Base-by-base conservation (phyloP, 1,140 invertebrate genomes). In the Calliphora vicina region DNA sequence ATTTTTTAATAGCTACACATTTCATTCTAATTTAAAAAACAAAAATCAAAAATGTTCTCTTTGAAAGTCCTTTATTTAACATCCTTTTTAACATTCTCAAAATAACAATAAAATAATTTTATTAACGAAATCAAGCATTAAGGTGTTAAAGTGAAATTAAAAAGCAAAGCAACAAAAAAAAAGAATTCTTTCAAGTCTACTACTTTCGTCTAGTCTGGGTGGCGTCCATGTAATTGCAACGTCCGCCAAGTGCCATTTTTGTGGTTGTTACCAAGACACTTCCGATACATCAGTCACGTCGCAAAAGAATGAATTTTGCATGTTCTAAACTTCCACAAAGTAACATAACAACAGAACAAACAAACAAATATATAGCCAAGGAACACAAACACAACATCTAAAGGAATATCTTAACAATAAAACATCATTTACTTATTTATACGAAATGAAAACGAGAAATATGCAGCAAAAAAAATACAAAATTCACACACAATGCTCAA, bases 181-280 rank as follows among this genome's bases (percentile, higher is more conserved):
- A 80, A n/a, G n/a, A 83, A 83, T 83, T 83, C 78, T 80, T 80
- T 83, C 17, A 74, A 78, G 74, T 78, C 74, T 78, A 42, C 42
- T 78, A 78, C 74, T 42, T 57, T 27, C 45, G 80, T 81, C 80
- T 81, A 81, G 80, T 81, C 80, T 57, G 45, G 57, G 57, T 81
- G 80, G 80, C 80, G 80, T 81, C 80, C 80, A 81, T 57, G 45
- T 81, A 81, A 81, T 81, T 81, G 80, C 57, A 81, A 81, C 50
- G 80, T 81, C 80, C 80, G 80, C 35, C 74, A 78, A 78, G 42
- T 78, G 74, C 74, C 35, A 78, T 43, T 78, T 78, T 78, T 78
- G 74, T 78, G 74, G 74, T 61, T 81, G 80, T 50, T 81, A 29
- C 26, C 78, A 50, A 50, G 13, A 57, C 45, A 61, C 80, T 81